phyloP scores from a whole-genome alignment of 2,113 vertebrate genomes.

The Scolopax mira region DNA sequence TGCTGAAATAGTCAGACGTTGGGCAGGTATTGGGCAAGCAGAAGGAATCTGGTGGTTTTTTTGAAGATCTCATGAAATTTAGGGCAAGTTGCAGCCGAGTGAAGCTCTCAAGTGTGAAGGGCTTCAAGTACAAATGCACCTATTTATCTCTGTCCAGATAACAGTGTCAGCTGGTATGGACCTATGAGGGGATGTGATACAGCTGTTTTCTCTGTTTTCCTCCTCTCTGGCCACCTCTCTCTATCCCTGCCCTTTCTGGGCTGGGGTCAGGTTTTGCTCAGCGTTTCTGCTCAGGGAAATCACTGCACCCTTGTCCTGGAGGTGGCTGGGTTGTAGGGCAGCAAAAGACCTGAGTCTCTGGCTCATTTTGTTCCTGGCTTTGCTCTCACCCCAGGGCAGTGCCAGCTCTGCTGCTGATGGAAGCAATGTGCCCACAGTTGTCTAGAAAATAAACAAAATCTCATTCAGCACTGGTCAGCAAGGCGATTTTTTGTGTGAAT shows the following conservation, averaged over 20 bases:
- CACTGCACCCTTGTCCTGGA: neutral
- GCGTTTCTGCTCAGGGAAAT: neutral
- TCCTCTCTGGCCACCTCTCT: neutral
- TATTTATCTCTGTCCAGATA: neutral
- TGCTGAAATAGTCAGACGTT: neutral
- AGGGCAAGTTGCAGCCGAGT: neutral
- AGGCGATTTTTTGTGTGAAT: neutral
- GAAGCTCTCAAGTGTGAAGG: neutral
- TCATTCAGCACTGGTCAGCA: neutral
- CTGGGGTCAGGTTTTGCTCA: neutral
- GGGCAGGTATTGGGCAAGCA: neutral
- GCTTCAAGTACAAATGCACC: neutral
- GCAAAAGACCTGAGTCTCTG: neutral
- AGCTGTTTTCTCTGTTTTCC: neutral
- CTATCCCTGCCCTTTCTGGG: neutral
- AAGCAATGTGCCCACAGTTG: neutral
- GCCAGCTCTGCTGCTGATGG: constrained; percentile 13
- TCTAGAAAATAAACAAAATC: neutral
- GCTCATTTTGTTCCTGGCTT: neutral
- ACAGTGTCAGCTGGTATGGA: rapidly evolving
- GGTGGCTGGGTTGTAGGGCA: neutral
- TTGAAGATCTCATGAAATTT: neutral
- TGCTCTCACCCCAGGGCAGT: neutral
- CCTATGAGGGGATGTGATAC: neutral
- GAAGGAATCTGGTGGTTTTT: neutral